Evolutionary conservation across 2,113 vertebrate genomes (phyloP).

Genomic region (Cathartes aura): DNA sequence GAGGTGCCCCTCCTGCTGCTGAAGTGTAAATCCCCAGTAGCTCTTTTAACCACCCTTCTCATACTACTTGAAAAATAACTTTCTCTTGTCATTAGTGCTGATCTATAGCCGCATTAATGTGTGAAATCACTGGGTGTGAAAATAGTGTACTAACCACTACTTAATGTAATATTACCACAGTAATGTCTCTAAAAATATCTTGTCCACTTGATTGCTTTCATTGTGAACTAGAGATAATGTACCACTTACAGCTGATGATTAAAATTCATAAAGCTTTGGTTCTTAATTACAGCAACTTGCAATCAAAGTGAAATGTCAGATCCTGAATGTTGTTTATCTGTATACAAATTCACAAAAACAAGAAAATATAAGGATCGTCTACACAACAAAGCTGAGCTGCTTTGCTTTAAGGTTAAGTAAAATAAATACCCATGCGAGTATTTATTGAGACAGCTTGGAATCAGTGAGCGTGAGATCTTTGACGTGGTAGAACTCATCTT

Average conservation of each 20-base stretch:
- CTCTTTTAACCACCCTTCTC: constrained; percentile 46
- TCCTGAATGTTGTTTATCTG: constrained; percentile 67
- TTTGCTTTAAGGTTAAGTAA: constrained; percentile 54
- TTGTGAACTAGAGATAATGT: constrained; percentile 72
- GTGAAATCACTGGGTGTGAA: constrained; percentile 72
- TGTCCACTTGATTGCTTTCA: constrained; percentile 73
- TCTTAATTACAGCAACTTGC: constrained; percentile 73
- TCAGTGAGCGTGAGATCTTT: background rate
- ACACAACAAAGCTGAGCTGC: constrained; percentile 37
- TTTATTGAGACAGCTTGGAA: background rate
- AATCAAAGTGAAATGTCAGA: constrained; percentile 73
- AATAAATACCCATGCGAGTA: constrained; percentile 22
- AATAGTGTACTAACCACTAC: constrained; percentile 69
- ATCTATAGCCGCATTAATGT: constrained; percentile 65
- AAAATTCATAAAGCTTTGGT: constrained; percentile 72
- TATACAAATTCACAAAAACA: constrained; percentile 64
- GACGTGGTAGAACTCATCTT: background rate
- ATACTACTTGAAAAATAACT: constrained; percentile 56
- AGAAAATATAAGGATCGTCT: constrained; percentile 49
- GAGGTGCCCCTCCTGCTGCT: constrained; percentile 36
- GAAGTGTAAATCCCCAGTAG: constrained; percentile 30
- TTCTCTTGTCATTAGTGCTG: constrained; percentile 58
- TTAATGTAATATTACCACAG: constrained; percentile 71
- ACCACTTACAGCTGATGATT: constrained; percentile 73
- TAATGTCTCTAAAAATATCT: constrained; percentile 74